Conservation (phyloP, 2,113 vertebrate genomes). For the Cololabis saira region DNA sequence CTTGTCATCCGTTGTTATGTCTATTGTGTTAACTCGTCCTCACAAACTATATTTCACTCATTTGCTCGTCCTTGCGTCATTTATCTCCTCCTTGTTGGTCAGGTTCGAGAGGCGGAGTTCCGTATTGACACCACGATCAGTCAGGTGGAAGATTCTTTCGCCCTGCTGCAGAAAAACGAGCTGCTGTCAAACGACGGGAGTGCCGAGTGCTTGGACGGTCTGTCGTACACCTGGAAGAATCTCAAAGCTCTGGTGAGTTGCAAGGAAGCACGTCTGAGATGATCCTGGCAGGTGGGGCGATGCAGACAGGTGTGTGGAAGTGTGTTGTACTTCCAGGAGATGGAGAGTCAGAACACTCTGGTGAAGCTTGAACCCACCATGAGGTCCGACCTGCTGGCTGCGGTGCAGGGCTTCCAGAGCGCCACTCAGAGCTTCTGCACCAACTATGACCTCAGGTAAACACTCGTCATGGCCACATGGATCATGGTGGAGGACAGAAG, state of each 20-base stretch:
- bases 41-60: not conserved
- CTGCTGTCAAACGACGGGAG: constrained; percentile 82
- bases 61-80: rapidly evolving
- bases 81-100: not conserved
- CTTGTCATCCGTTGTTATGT: too few species aligned
- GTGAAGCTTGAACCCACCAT: constrained; percentile 81
- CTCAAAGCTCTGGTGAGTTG: constrained; percentile 80
- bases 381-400: constrained; percentile 82
- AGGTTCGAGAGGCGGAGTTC: constrained; percentile 82
- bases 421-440: constrained; percentile 74
- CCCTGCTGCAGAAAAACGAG: constrained; percentile 82
- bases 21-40: too few species aligned
- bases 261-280: not conserved
- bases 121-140: constrained; percentile 80
- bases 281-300: not conserved
- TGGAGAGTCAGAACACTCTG: constrained; percentile 81
- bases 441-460: constrained; percentile 80
- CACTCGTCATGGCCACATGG: not conserved
- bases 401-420: constrained; percentile 77
- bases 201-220: constrained; percentile 83
- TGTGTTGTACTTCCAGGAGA: constrained; percentile 71
- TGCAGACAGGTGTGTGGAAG: not conserved
- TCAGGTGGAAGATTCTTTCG: constrained; percentile 85
- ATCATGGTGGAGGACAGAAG: rapidly evolving
- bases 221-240: constrained; percentile 85